Percentiles rank a stretch among this genome's conserved stretches.
These are phyloP conservation scores for Ostrea edulis DNA, from an alignment of 1,140 invertebrate genomes.

Conservation along the genomic window DNA sequence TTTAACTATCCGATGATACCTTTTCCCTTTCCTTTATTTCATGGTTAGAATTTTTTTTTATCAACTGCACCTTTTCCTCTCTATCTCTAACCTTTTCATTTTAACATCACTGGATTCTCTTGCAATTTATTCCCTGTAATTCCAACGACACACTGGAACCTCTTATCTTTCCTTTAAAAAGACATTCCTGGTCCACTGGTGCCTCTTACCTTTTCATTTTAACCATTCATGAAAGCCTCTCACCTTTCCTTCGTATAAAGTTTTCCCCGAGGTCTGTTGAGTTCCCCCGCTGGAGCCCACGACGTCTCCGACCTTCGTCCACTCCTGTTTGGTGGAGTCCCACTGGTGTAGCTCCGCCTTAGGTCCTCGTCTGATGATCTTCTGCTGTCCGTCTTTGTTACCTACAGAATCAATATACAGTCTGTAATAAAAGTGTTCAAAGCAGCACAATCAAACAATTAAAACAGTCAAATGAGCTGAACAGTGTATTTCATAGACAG, in stretches of 20 bases:
- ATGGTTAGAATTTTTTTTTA: no score
- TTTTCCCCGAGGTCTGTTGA: conserved; percentile 84
- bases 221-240: not conserved
- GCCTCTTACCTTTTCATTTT: not conserved
- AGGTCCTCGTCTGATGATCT: conserved; percentile 86
- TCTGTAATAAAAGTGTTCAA: not conserved
- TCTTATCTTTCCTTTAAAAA: no score
- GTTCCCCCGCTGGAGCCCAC: conserved; percentile 88
- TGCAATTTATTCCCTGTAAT: no score
- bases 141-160: no score
- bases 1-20: no score
- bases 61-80: no score
- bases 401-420: conserved; percentile 60
- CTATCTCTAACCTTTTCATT: no score
- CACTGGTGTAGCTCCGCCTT: conserved; percentile 86
- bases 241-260: conserved; percentile 87
- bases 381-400: conserved; percentile 88
- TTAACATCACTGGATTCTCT: no score
- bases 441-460: not conserved
- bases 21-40: no score
- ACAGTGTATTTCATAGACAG: no score
- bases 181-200: not conserved
- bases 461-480: no score
- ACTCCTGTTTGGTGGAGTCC: conserved; percentile 86
- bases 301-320: conserved; percentile 94